Base-by-base conservation (phyloP, 2,888 invertebrate genomes). In the Epinotia demarniana region DNA sequence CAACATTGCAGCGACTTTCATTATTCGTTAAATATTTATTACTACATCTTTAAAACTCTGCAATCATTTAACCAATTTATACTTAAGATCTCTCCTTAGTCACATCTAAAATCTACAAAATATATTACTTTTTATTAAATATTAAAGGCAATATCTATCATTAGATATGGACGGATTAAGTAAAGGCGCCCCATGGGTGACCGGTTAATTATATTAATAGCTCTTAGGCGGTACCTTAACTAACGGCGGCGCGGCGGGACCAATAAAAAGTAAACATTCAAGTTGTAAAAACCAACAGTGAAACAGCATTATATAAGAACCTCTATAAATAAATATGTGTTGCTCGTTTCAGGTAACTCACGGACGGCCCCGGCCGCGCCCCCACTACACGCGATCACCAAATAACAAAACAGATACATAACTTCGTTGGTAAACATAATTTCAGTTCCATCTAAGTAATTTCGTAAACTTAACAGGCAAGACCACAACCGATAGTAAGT, bases 401-500 rank as follows among this genome's bases (percentile, higher is more conserved):
- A 80, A 84, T 85, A 91, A 91, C 89, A 92, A 87, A 92, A 92
- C 87, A 91, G 87, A 87, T 80, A 83, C 79, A 86, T 84, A 87
- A 90, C 89, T 93, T 94, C 93, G 93, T 94, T 94, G 94, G 93
- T 94, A 93, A 92, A 93, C 91, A 87, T 90, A 90, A 92, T 90
- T 93, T 92, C 92, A 91, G 89, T 90, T 92, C 91, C 92, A 90
- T 89, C 90, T 88, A 90, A 90, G 89, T 90, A 89, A 90, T 92
- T 92, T 91, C 86, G 90, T 92, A 90, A 93, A 93, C 93, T 93
- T 94, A 94, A 93, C 93, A 94, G 94, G 94, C 94, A 94, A 94
- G 94, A 94, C 94, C 94, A 94, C 94, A 94, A 94, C 94, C 94
- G 92, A 94, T 93, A 94, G 92, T 94, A 94, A 94, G 94, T 94